phyloP scores from a whole-genome alignment of 2,113 vertebrate genomes.

The Siphamia tubifer region DNA sequence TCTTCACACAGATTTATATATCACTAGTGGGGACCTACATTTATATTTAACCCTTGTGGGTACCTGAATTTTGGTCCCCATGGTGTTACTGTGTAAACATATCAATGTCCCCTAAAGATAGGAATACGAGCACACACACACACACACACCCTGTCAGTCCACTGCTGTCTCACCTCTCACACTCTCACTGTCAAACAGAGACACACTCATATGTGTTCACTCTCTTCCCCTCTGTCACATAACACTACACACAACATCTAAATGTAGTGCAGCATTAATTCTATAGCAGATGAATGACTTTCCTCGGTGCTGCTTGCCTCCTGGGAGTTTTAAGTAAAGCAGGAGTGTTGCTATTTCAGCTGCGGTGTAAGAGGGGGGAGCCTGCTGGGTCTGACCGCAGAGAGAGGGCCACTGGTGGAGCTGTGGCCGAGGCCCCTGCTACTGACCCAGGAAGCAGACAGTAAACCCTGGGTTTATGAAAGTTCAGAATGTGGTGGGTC shows the following conservation, averaged over 20 bases:
- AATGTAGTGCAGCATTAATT: constrained; percentile 69
- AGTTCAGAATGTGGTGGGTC: constrained; percentile 61
- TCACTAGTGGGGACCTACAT: too few species aligned
- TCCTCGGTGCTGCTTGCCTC: constrained; percentile 72
- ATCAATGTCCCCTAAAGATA: too few species aligned
- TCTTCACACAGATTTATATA: too few species aligned
- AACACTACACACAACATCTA: constrained; percentile 14
- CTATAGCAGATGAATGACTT: constrained; percentile 78
- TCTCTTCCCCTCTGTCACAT: neutral
- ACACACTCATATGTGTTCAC: neutral
- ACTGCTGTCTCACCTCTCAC: constrained; percentile 22
- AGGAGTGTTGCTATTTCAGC: constrained; percentile 82
- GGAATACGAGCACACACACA: too few species aligned
- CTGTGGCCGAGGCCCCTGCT: constrained; percentile 71
- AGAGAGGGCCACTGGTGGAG: constrained; percentile 65
- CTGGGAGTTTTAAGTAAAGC: constrained; percentile 71
- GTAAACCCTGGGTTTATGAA: constrained; percentile 59
- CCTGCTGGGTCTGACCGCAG: constrained; percentile 56
- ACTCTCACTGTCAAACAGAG: neutral
- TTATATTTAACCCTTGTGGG: too few species aligned
- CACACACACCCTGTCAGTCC: too few species aligned
- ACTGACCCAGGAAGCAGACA: constrained; percentile 68
- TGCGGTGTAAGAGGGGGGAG: constrained; percentile 52
- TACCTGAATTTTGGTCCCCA: too few species aligned
- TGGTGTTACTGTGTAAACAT: too few species aligned